Evolutionary conservation across 2,797 vertebrate species (phyloP).

Genomic region (Neosalanx taihuensis): DNA sequence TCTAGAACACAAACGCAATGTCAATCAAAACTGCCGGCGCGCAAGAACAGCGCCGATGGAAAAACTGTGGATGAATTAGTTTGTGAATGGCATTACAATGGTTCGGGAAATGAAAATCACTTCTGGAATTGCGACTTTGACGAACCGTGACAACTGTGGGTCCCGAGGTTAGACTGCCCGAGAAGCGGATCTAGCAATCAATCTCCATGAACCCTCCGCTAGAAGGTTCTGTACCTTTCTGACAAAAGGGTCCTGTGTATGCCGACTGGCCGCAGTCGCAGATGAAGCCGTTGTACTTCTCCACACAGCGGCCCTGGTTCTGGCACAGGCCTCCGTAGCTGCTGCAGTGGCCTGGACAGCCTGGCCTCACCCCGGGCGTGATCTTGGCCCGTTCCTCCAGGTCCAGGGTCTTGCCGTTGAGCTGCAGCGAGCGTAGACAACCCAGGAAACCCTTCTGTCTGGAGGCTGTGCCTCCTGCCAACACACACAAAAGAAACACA

Average conservation of each 20-base stretch:
- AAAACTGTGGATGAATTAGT: too few relatives aligned
- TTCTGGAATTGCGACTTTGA: too few relatives aligned
- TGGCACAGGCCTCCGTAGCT: slow-evolving; percentile 87
- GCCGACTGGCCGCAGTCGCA: slow-evolving; percentile 85
- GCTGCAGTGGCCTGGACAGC: slow-evolving; percentile 90
- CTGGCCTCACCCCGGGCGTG: slow-evolving; percentile 87
- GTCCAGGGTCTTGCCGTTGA: slow-evolving; percentile 86
- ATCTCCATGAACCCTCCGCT: too few relatives aligned
- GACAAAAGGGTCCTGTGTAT: slow-evolving; percentile 84
- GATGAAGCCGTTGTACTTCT: slow-evolving; percentile 81
- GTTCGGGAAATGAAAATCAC: too few relatives aligned
- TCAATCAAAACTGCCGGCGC: too few relatives aligned
- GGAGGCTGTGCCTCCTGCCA: slow-evolving; percentile 87
- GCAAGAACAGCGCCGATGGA: too few relatives aligned
- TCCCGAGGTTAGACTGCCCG: too few relatives aligned
- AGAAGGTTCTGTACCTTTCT: slow-evolving; percentile 69
- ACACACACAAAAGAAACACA: background rate
- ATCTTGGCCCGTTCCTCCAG: slow-evolving; percentile 86
- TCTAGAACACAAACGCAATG: too few relatives aligned
- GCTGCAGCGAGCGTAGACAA: slow-evolving; percentile 85
- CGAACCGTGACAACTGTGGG: too few relatives aligned
- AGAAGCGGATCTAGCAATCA: too few relatives aligned
- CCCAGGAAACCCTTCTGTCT: slow-evolving; percentile 91
- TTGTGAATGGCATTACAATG: too few relatives aligned
- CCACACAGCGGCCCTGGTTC: slow-evolving; percentile 82